phyloP scores from a whole-genome alignment of 2,797 vertebrate genomes.

The Scomberomorus guttatus region DNA sequence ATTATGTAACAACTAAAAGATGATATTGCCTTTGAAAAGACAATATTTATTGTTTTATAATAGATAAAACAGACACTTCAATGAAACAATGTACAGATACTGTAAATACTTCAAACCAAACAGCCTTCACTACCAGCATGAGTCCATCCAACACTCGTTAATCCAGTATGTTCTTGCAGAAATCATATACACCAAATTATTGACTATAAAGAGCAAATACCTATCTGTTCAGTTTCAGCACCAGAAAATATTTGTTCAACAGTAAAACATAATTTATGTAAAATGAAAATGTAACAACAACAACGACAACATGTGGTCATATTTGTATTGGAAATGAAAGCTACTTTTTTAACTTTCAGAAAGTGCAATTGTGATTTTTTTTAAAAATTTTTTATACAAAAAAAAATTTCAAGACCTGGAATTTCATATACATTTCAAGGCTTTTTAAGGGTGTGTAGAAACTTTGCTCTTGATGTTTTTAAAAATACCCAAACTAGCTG shows the following conservation, averaged over 20 bases:
- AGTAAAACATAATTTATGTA: not conserved
- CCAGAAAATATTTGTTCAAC: not conserved
- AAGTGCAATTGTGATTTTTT: not conserved
- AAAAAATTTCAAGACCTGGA: not conserved
- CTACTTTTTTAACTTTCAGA: not conserved
- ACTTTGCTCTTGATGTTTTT: not conserved
- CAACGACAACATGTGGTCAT: not conserved
- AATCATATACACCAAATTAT: slow-evolving; percentile 27
- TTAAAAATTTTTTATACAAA: not conserved
- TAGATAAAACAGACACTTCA: slow-evolving; percentile 16
- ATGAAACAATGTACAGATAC: slow-evolving; percentile 26
- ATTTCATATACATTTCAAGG: not conserved
- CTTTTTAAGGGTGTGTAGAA: not conserved
- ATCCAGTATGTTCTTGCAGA: not conserved
- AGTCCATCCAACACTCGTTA: not conserved
- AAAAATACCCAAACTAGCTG: not conserved
- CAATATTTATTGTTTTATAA: slow-evolving; percentile 18
- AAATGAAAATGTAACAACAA: not conserved
- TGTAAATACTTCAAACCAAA: slow-evolving; percentile 29
- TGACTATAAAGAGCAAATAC: not conserved
- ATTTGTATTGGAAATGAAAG: not conserved
- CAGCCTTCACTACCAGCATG: not conserved
- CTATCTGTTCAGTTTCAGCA: not conserved
- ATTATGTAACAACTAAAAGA: slow-evolving; percentile 43
- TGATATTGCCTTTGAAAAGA: slow-evolving; percentile 18